phyloP scores from a whole-genome alignment of 2,888 invertebrate genomes.

The Trisateles emortualis region DNA sequence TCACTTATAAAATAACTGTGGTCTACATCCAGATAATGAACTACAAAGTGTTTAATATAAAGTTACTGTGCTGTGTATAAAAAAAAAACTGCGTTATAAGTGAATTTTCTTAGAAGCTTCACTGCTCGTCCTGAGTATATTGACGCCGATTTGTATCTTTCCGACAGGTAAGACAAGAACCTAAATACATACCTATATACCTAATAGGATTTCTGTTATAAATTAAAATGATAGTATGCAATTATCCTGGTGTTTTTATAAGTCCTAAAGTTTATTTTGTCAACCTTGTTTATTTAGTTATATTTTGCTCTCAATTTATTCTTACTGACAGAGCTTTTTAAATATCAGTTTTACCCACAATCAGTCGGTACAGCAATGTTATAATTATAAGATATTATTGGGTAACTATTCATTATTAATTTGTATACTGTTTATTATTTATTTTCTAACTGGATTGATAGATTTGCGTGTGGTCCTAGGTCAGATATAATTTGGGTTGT shows the following conservation, averaged over 20 bases:
- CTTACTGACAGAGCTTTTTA: not conserved
- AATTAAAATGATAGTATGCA: conserved; percentile 16
- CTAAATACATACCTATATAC: too few relatives aligned
- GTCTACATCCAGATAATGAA: conserved; percentile 42
- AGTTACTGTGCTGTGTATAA: conserved; percentile 64
- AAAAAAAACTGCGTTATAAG: conserved; percentile 59
- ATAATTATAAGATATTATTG: too few relatives aligned
- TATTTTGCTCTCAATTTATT: conserved; percentile 2
- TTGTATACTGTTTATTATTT: not conserved
- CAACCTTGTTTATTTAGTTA: not conserved
- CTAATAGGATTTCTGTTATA: conserved; percentile 6
- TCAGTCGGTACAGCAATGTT: too few relatives aligned
- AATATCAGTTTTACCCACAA: not conserved
- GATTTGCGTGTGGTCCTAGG: not conserved
- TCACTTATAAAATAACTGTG: conserved; percentile 41
- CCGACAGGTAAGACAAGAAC: conserved; percentile 70
- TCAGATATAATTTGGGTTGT: not conserved
- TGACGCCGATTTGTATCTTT: conserved; percentile 66
- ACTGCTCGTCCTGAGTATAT: conserved; percentile 59
- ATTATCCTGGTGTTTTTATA: conserved; percentile 17
- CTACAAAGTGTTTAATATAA: conserved; percentile 49
- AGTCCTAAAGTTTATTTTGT: not conserved
- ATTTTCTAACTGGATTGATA: not conserved
- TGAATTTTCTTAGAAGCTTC: conserved; percentile 60
- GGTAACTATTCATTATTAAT: too few relatives aligned